Base-by-base conservation (phyloP, 64 coral and sea anemone genomes). In the Anthopleura sola region DNA sequence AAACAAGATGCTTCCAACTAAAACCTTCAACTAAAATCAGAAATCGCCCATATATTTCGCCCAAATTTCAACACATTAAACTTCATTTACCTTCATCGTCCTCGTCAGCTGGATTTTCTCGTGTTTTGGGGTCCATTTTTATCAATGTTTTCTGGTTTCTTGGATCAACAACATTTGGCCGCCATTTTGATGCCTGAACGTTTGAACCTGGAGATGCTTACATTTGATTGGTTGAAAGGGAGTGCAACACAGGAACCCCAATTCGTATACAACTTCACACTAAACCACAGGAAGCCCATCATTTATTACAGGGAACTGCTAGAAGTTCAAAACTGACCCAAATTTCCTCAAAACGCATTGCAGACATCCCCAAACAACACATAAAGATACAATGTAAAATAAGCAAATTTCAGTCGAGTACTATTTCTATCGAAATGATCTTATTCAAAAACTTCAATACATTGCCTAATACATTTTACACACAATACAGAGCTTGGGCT, bases 201-300 rank as follows among this genome's bases (percentile, higher is more conserved):
- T 48, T 44, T 44, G 37, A 38, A 79, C 76, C n/a, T 34, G 29
- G 34, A 71, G 28, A 14, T 32, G 14, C 66, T 79, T 23, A 17
- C 44, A 40, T 79, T 79, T 79, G 76, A 79, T 79, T 79, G 76
- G 76, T 21, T 46, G 18, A 79, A 47, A 46, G 5, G 1, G 17
- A 79, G 37, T 26, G 76, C 20, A 48, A 24, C 76, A 44, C 44
- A 79, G 76, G 76, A n/a, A 79, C 18, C 76, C 76, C 76, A 79
- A 47, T 51, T 14, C 49, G n/a, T n/a, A n/a, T n/a, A n/a, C n/a
- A n/a, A n/a, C n/a, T n/a, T n/a, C n/a, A n/a, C n/a, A n/a, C n/a
- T n/a, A n/a, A n/a, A n/a, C n/a, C n/a, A n/a, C n/a, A n/a, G n/a
- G n/a, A n/a, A n/a, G n/a, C n/a, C n/a, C n/a, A n/a, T n/a, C n/a